These are phyloP conservation scores for Amphimallon solstitiale DNA, from an alignment of 2,888 invertebrate species.

Conservation along the genomic window DNA sequence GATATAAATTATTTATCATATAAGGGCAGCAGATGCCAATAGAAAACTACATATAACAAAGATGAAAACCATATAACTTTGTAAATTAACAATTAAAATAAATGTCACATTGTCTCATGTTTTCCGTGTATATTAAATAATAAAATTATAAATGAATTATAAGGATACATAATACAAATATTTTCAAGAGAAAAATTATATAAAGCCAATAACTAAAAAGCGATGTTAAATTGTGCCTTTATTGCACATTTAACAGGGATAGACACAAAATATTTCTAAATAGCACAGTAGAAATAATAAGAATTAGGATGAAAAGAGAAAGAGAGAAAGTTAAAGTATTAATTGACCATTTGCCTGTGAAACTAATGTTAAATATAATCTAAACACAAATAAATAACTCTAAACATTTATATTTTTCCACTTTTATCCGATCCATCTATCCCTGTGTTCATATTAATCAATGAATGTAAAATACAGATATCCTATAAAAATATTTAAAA, in stretches of 20 bases:
- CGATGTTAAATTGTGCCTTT: constrained; percentile 51
- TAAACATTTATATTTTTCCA: constrained; percentile 11
- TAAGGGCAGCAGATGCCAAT: constrained; percentile 40
- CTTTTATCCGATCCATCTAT: constrained; percentile 29
- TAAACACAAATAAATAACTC: constrained; percentile 19
- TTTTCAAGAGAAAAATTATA: constrained; percentile 44
- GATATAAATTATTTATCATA: constrained; percentile 57
- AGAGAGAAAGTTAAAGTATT: constrained; percentile 1
- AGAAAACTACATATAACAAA: constrained; percentile 39
- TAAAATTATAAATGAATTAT: constrained; percentile 15
- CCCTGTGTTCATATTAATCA: constrained; percentile 37
- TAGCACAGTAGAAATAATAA: constrained; percentile 41
- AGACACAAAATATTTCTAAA: constrained; percentile 45
- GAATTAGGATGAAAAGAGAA: background rate
- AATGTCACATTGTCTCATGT: constrained; percentile 19
- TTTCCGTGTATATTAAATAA: constrained; percentile 10
- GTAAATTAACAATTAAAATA: constrained; percentile 36
- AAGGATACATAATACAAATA: constrained; percentile 19
- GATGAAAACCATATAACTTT: constrained; percentile 34
- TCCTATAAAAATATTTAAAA: constrained; percentile 6
- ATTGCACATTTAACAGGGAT: constrained; percentile 57
- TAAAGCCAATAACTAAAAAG: constrained; percentile 49
- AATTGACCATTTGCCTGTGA: constrained; percentile 10
- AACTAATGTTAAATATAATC: background rate
- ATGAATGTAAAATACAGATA: constrained; percentile 38